phyloP scores from a whole-genome alignment of 2,888 invertebrate genomes.

The Schizotus pectinicornis region DNA sequence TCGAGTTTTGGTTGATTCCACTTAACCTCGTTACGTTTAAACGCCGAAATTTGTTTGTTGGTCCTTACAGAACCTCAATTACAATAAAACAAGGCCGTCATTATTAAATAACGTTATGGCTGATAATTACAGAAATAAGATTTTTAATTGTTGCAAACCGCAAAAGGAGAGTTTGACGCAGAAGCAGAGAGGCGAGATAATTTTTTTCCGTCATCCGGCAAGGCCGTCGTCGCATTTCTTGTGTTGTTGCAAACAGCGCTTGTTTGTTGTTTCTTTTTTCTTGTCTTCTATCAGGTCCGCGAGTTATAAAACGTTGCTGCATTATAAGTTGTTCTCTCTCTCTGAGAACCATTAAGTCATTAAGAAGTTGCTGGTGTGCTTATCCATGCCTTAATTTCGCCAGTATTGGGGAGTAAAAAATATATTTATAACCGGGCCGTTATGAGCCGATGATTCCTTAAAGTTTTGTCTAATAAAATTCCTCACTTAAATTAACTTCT shows the following conservation, averaged over 20 bases:
- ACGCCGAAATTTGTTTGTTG: too few species aligned
- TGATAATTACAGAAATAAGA: slow-evolving; percentile 43
- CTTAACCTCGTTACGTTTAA: too few species aligned
- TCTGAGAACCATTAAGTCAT: slow-evolving; percentile 38
- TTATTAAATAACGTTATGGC: slow-evolving; percentile 45
- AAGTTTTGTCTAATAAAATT: slow-evolving; percentile 22
- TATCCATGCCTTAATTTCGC: slow-evolving; percentile 37
- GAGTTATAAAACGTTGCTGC: slow-evolving; percentile 34
- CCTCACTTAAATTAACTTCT: too few species aligned
- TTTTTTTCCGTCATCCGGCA: slow-evolving; percentile 17
- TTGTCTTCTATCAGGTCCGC: slow-evolving; percentile 19
- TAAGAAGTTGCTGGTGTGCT: slow-evolving; percentile 37
- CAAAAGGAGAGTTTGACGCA: slow-evolving; percentile 25
- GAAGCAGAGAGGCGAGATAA: slow-evolving; percentile 11
- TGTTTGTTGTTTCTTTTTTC: slow-evolving; percentile 30
- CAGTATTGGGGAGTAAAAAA: slow-evolving; percentile 30
- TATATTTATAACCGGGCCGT: slow-evolving; percentile 35
- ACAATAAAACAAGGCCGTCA: slow-evolving; percentile 34
- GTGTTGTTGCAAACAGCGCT: background rate
- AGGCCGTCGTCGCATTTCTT: slow-evolving; percentile 23
- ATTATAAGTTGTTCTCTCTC: slow-evolving; percentile 30
- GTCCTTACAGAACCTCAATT: too few species aligned
- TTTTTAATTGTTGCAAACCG: slow-evolving; percentile 41
- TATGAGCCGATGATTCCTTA: slow-evolving; percentile 35
- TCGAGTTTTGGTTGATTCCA: too few species aligned